These are phyloP conservation scores for Ptychoptera albimana DNA, from an alignment of 2,888 invertebrate genomes.

Conservation along the genomic window DNA sequence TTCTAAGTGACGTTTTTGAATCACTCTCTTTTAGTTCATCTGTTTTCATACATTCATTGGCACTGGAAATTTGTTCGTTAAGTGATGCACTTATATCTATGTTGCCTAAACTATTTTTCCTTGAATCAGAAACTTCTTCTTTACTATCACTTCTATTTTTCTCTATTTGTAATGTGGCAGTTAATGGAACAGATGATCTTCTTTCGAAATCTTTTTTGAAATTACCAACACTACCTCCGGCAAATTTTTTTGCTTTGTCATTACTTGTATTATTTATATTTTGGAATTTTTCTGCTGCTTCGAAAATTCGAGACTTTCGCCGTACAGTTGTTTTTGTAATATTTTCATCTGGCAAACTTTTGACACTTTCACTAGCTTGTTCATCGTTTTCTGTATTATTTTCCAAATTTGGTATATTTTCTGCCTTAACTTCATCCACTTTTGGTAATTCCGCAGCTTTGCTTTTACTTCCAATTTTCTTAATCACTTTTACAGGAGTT, in stretches of 20 bases:
- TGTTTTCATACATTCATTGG: slow-evolving; percentile 13
- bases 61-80: slow-evolving; percentile 1
- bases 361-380: slow-evolving; percentile 20
- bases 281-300: slow-evolving; percentile 53
- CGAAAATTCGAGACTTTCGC: slow-evolving; percentile 49
- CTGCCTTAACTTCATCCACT: neutral
- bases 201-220: slow-evolving; percentile 77
- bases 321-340: slow-evolving; percentile 36
- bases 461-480: slow-evolving; percentile 30
- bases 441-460: slow-evolving; percentile 23
- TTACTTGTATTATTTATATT: slow-evolving; percentile 28
- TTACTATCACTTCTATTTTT: slow-evolving; percentile 4
- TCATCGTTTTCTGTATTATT: slow-evolving; percentile 11
- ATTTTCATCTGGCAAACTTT: slow-evolving; percentile 27
- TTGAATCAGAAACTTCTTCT: slow-evolving; percentile 5
- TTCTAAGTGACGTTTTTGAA: slow-evolving; percentile 34
- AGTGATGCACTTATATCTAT: slow-evolving; percentile 2
- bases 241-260: slow-evolving; percentile 65
- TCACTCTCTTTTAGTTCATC: slow-evolving; percentile 32
- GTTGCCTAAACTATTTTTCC: slow-evolving; percentile 7
- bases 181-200: slow-evolving; percentile 45
- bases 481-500: slow-evolving; percentile 28
- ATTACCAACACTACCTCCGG: slow-evolving; percentile 69
- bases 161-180: slow-evolving; percentile 16
- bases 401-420: neutral